These are phyloP conservation scores for Mirza zaza DNA, from an alignment of 2,113 vertebrate species.

Conservation along the genomic window DNA sequence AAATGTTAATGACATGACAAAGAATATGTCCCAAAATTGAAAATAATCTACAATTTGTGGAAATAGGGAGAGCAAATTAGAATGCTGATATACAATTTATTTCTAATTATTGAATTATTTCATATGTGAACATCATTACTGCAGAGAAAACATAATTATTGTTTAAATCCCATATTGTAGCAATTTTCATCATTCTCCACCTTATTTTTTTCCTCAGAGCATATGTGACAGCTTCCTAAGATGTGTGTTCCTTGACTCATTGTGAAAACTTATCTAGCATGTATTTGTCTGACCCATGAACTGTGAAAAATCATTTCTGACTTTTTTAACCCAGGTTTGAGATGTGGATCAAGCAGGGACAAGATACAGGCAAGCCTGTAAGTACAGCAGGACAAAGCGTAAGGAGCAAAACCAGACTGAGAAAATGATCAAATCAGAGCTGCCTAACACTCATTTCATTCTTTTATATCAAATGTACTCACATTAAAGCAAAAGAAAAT, in stretches of 20 bases:
- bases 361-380: not conserved
- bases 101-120: not conserved
- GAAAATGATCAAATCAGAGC: not conserved
- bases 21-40: not conserved
- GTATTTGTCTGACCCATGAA: constrained; percentile 50
- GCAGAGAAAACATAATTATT: not conserved
- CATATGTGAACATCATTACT: not conserved
- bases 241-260: not conserved
- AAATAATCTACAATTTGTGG: not conserved
- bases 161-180: not conserved
- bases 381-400: not conserved
- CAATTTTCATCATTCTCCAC: not conserved
- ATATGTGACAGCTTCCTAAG: not conserved
- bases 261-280: constrained; percentile 39
- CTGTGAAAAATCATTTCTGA: constrained; percentile 67
- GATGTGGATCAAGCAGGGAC: not conserved
- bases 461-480: not conserved
- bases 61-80: not conserved
- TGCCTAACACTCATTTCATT: not conserved
- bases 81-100: not conserved
- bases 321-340: constrained; percentile 45
- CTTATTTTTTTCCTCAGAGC: not conserved
- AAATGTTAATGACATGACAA: not conserved
- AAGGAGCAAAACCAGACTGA: not conserved
- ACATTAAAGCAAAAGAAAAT: not conserved